These are phyloP conservation scores for Pangasius larnaudii DNA, from an alignment of 2,797 vertebrate species.

Conservation along the genomic window DNA sequence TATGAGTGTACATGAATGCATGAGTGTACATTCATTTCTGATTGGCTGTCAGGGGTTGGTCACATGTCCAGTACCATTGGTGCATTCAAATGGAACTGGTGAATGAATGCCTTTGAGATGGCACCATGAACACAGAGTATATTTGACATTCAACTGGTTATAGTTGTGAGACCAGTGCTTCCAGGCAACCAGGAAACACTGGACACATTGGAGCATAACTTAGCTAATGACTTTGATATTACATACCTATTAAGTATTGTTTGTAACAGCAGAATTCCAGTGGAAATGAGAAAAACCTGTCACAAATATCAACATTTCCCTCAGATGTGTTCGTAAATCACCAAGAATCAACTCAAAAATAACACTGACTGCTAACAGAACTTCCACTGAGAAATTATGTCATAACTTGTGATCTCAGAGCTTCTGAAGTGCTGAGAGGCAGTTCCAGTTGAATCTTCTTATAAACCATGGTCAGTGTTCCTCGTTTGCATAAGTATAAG, in stretches of 20 bases:
- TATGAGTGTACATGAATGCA: constrained; percentile 1
- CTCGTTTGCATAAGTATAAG: background rate
- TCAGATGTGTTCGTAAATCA: background rate
- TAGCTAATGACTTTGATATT: background rate
- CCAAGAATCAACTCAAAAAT: background rate
- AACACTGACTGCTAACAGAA: background rate
- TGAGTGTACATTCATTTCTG: background rate
- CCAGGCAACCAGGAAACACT: background rate
- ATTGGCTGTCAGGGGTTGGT: background rate
- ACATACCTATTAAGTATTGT: background rate
- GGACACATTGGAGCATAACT: background rate
- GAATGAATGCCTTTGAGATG: background rate
- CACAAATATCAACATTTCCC: background rate
- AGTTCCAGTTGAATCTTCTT: background rate
- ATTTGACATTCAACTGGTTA: background rate
- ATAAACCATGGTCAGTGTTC: background rate
- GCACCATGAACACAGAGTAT: background rate
- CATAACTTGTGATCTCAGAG: background rate
- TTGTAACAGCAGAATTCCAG: background rate
- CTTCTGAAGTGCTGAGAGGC: background rate
- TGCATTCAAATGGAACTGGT: background rate
- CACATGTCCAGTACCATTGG: background rate
- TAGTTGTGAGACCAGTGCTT: background rate
- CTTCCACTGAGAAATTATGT: background rate
- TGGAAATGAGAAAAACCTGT: background rate